Evolutionary conservation across 2,797 vertebrate species (phyloP).

Genomic region (Peromyscus aztecus): DNA sequence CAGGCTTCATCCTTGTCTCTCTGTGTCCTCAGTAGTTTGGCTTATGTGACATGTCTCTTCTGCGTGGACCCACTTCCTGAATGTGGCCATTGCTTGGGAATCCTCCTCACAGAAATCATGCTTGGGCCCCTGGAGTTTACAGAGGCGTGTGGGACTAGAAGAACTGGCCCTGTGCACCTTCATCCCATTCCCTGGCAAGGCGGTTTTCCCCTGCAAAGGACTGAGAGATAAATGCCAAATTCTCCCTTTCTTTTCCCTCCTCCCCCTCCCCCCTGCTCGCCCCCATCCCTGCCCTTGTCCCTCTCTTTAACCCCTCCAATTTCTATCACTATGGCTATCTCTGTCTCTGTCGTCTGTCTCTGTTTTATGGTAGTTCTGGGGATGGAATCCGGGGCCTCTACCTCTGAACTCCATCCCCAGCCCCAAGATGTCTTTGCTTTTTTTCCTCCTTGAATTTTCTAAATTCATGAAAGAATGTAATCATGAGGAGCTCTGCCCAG

Average conservation of each 20-base stretch:
- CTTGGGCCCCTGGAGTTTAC: not conserved
- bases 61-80: not conserved
- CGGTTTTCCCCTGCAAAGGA: not conserved
- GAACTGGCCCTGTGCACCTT: not conserved
- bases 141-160: too few relatives aligned
- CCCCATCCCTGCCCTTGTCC: not conserved
- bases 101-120: not conserved
- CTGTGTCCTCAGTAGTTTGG: not conserved
- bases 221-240: not conserved
- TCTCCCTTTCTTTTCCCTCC: too few relatives aligned
- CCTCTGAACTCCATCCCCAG: not conserved
- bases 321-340: not conserved
- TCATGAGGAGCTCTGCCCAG: not conserved
- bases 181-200: not conserved
- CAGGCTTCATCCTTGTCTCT: fast-evolving
- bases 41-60: not conserved
- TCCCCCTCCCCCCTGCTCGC: fast-evolving
- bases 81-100: not conserved
- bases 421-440: not conserved
- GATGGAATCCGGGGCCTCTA: not conserved
- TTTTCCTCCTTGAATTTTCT: not conserved
- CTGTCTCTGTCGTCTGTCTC: not conserved
- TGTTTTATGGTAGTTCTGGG: not conserved
- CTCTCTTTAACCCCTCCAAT: not conserved
- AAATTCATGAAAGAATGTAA: not conserved